Evolutionary conservation across 2,888 invertebrate species (phyloP).

Genomic region (Drosophila niveifrons): DNA sequence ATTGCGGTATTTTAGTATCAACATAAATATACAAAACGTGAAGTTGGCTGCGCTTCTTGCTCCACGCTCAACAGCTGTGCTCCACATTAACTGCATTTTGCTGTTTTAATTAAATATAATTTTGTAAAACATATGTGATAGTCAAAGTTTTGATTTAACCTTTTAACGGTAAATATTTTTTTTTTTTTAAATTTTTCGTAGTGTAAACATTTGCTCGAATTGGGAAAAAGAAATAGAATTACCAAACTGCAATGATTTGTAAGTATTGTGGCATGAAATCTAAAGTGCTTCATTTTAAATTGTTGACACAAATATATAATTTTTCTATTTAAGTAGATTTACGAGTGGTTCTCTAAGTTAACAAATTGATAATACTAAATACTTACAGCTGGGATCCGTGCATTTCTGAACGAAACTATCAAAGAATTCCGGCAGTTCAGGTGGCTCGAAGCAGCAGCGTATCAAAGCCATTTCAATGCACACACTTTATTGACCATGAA

Average conservation of each 20-base stretch:
- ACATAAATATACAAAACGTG: not conserved
- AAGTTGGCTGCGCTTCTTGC: not conserved
- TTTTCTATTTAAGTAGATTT: too few species aligned
- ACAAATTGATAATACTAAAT: conserved; percentile 38
- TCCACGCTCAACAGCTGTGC: not conserved
- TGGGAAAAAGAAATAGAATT: too few species aligned
- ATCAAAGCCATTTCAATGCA: conserved; percentile 84
- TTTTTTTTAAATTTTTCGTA: too few species aligned
- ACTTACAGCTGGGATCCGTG: conserved; percentile 94
- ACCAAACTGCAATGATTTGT: too few species aligned
- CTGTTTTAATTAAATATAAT: not conserved
- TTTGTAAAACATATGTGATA: too few species aligned
- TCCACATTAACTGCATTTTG: not conserved
- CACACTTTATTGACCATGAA: conserved; percentile 54
- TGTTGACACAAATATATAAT: not conserved
- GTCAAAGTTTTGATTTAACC: too few species aligned
- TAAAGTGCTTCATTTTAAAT: not conserved
- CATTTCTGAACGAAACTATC: conserved; percentile 92
- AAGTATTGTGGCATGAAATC: not conserved
- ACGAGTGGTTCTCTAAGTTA: too few species aligned
- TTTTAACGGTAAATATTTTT: too few species aligned
- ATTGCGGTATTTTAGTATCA: not conserved
- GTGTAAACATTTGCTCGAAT: too few species aligned
- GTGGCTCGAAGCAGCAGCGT: conserved; percentile 92
- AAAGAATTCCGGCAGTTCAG: conserved; percentile 90